These are phyloP conservation scores for Climacteris rufus DNA, from an alignment of 2,113 vertebrate genomes.

Conservation along the genomic window DNA sequence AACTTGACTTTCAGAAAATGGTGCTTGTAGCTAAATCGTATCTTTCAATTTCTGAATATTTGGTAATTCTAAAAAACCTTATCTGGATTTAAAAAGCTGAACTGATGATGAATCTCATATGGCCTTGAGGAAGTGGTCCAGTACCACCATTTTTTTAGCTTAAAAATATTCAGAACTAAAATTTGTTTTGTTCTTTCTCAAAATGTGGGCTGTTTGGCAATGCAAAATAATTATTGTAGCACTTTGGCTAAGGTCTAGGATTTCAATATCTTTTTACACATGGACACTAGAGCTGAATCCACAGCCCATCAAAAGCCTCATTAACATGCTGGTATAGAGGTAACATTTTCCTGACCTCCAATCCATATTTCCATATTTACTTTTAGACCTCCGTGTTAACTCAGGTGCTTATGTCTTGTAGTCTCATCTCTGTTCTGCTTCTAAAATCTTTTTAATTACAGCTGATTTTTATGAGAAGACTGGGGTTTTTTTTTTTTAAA, in stretches of 20 bases:
- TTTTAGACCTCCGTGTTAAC: not conserved
- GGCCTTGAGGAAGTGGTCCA: not conserved
- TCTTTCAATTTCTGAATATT: not conserved
- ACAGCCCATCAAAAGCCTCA: not conserved
- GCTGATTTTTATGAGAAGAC: not conserved
- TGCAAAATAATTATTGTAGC: not conserved
- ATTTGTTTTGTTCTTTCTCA: not conserved
- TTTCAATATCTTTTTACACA: not conserved
- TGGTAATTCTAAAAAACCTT: not conserved
- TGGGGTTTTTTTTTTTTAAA: not conserved
- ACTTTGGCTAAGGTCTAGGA: not conserved
- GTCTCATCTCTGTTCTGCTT: not conserved
- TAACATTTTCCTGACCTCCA: not conserved
- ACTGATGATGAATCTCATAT: not conserved
- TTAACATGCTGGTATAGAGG: not conserved
- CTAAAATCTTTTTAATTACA: not conserved
- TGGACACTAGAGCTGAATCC: not conserved
- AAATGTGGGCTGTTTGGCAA: not conserved
- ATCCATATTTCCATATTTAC: not conserved
- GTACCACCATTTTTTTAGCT: not conserved
- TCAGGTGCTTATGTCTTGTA: not conserved
- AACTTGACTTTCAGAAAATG: not conserved
- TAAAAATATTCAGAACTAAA: not conserved
- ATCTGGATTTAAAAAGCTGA: not conserved
- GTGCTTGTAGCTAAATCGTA: not conserved